Evolutionary conservation across 2,888 invertebrate genomes (phyloP), one percentile per base, ranked within the genome.

Genomic region (Prosapia bicincta): DNA sequence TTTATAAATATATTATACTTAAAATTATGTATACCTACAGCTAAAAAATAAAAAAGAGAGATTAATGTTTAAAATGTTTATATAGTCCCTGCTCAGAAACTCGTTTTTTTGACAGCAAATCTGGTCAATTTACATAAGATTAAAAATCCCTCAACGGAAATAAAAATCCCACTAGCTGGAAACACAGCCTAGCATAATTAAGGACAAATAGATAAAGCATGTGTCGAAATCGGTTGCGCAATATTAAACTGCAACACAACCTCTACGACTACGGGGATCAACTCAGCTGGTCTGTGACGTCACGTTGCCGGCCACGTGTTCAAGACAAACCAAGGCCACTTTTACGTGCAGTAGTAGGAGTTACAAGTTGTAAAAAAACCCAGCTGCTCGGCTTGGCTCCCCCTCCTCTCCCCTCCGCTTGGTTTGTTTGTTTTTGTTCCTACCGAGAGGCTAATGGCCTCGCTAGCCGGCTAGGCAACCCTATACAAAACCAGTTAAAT

Each of bases 271-370:
- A 20, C 20, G 54, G n/a, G 13, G 5, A 3, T 6, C 30, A 54
- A n/a, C 20, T 20, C n/a, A 20, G 20, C 20, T n/a, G 54, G n/a
- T n/a, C 54, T 20, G 20, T 54, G 54, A 54, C 54, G 54, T 54
- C 54, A 54, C 54, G 54, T 54, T 54, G 10, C 1, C 3, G 7
- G 54, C 54, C 54, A 54, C 54, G 54, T 54, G 54, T 54, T 54
- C 54, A 20, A 54, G 54, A n/a, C n/a, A 54, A n/a, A 54, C 54
- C 54, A 54, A 54, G 54, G 54, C 54, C 54, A 54, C 54, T 54
- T 54, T 54, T 54, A 54, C 54, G 54, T 54, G 54, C n/a, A 54
- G 54, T 54, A 54, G 54, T 54, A 54, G 54, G 54, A 54, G 54
- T 54, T 54, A 54, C 54, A 54, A 54, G 54, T 54, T 54, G 54